Percentiles rank a stretch among this genome's conserved stretches.
Evolutionary conservation across 2,113 vertebrate species (phyloP).

Genomic region (Pygoscelis adeliae): DNA sequence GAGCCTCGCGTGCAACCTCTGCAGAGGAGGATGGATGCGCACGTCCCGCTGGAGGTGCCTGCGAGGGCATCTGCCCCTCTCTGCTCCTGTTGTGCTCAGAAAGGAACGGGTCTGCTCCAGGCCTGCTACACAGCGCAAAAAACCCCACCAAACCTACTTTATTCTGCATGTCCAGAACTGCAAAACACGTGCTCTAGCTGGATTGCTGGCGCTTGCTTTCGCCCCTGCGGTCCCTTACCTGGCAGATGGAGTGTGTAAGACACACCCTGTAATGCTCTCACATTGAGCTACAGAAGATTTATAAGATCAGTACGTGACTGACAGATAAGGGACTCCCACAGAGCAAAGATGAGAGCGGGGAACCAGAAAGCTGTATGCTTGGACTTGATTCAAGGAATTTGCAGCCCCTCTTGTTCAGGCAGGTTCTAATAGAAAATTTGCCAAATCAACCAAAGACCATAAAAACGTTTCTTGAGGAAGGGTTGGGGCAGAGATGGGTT

Average conservation of each 20-base stretch:
- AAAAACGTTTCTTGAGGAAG: background rate
- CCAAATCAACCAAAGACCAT: conserved; percentile 12
- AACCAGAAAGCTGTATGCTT: conserved; percentile 6
- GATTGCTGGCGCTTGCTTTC: background rate
- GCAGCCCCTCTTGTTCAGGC: conserved; percentile 50
- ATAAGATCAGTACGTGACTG: conserved; percentile 23
- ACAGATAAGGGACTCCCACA: conserved; percentile 59
- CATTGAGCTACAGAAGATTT: background rate
- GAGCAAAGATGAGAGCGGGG: conserved; percentile 11
- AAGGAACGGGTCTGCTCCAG: accelerated
- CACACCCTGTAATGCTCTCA: background rate
- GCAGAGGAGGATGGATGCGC: accelerated
- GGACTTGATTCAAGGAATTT: conserved; percentile 64
- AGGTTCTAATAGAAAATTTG: conserved; percentile 44
- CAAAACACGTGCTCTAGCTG: background rate
- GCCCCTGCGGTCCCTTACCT: background rate
- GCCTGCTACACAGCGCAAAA: background rate
- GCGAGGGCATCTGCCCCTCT: accelerated
- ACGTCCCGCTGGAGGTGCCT: accelerated
- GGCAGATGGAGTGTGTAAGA: conserved; percentile 15
- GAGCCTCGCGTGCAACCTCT: accelerated
- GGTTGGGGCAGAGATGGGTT: background rate
- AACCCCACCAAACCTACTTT: background rate
- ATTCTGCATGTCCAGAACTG: background rate
- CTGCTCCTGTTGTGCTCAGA: background rate